These are phyloP conservation scores for Corvus moneduloides DNA, from an alignment of 2,113 vertebrate genomes.

Conservation along the genomic window DNA sequence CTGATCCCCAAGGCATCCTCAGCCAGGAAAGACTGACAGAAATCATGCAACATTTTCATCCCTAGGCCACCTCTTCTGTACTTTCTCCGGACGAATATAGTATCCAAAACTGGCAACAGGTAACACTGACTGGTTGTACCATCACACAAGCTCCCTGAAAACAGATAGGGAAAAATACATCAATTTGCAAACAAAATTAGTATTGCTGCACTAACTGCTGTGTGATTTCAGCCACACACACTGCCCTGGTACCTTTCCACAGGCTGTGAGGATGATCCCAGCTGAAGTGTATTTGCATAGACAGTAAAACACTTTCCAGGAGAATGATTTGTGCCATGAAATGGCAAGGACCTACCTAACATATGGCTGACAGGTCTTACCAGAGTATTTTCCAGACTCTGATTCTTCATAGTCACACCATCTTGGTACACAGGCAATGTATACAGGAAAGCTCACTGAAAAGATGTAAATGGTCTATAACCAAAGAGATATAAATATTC, in stretches of 20 bases:
- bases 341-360: not conserved
- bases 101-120: slow-evolving; percentile 87
- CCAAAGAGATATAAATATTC: not conserved
- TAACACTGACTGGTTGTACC: slow-evolving; percentile 73
- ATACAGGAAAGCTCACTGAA: not conserved
- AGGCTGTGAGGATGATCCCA: not conserved
- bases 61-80: slow-evolving; percentile 82
- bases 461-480: not conserved
- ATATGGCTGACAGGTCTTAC: not conserved
- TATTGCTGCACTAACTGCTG: not conserved
- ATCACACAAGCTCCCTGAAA: slow-evolving; percentile 82
- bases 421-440: not conserved
- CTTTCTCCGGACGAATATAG: slow-evolving; percentile 79
- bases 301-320: not conserved
- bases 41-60: slow-evolving; percentile 85
- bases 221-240: not conserved
- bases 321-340: not conserved
- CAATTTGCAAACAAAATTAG: not conserved
- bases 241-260: not conserved
- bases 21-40: slow-evolving; percentile 78
- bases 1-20: slow-evolving; percentile 88
- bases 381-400: not conserved
- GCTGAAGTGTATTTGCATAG: not conserved
- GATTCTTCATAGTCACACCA: not conserved
- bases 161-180: not conserved